Evolutionary conservation across 2,888 invertebrate genomes (phyloP).

Genomic region (Onthophagus sagittarius): DNA sequence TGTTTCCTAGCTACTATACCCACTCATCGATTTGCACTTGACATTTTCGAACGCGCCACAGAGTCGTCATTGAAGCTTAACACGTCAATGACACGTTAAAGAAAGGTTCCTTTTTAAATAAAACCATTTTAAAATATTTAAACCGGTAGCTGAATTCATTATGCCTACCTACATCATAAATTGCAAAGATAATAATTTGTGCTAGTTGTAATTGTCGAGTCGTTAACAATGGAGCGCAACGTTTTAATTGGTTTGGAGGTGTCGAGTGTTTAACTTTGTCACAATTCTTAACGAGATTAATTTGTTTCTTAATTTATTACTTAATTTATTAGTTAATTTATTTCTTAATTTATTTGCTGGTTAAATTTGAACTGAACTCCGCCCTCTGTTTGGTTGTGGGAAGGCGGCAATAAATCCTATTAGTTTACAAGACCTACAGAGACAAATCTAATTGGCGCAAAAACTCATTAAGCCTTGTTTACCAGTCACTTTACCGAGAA

Average conservation of each 20-base stretch:
- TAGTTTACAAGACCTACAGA: background rate
- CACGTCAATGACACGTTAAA: background rate
- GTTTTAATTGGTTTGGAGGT: background rate
- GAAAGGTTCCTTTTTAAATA: background rate
- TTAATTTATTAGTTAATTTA: background rate
- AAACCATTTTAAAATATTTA: background rate
- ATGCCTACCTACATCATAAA: background rate
- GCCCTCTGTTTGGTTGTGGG: background rate
- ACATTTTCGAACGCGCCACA: background rate
- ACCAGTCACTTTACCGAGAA: background rate
- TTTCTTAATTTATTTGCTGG: background rate
- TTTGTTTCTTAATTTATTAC: background rate
- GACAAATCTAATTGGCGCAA: background rate
- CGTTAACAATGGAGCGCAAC: background rate
- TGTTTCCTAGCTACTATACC: background rate
- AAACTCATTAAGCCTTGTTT: background rate
- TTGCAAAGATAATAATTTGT: background rate
- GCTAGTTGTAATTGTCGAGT: background rate
- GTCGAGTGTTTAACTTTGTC: background rate
- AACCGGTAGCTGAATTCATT: background rate
- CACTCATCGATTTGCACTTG: background rate
- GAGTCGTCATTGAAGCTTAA: background rate
- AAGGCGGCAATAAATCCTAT: background rate
- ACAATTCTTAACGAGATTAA: background rate
- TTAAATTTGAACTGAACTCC: background rate